A percentile compares a stretch with the other conserved stretches of the same genome.
These are phyloP conservation scores for Tuta absoluta DNA, from an alignment of 2,888 invertebrate species.

Conservation along the genomic window DNA sequence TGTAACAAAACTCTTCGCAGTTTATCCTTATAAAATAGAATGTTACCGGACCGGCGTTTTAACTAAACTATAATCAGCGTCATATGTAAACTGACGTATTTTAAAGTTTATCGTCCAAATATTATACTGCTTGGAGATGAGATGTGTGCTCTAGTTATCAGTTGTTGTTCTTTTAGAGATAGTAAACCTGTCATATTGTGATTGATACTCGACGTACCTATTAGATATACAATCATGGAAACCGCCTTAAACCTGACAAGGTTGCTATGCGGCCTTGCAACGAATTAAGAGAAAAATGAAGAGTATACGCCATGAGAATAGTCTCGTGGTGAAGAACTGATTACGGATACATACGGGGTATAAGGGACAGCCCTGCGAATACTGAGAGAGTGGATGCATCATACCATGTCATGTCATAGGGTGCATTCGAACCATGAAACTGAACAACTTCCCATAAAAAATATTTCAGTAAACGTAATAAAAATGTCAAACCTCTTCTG, in stretches of 20 bases:
- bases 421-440: too few species aligned
- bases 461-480: too few species aligned
- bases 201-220: conserved; percentile 72
- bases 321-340: too few species aligned
- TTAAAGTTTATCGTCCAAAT: conserved; percentile 1
- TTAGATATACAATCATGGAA: conserved; percentile 55
- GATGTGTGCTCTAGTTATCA: conserved; percentile 49
- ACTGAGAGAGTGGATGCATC: too few species aligned
- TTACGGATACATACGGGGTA: too few species aligned
- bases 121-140: conserved; percentile 6
- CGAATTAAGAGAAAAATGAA: background rate
- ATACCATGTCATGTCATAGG: too few species aligned
- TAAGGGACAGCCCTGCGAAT: too few species aligned
- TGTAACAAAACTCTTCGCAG: background rate
- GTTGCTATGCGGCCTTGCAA: conserved; percentile 50
- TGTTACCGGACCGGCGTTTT: background rate
- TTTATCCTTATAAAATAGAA: background rate
- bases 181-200: conserved; percentile 55
- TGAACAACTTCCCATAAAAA: too few species aligned
- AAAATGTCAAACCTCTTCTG: too few species aligned
- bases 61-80: background rate
- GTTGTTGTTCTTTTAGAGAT: conserved; percentile 51
- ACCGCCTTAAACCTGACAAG: conserved; percentile 51
- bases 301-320: background rate
- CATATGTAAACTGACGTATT: background rate